These are phyloP conservation scores for Conus ventricosus DNA, from an alignment of 1,140 invertebrate species.

Conservation along the genomic window DNA sequence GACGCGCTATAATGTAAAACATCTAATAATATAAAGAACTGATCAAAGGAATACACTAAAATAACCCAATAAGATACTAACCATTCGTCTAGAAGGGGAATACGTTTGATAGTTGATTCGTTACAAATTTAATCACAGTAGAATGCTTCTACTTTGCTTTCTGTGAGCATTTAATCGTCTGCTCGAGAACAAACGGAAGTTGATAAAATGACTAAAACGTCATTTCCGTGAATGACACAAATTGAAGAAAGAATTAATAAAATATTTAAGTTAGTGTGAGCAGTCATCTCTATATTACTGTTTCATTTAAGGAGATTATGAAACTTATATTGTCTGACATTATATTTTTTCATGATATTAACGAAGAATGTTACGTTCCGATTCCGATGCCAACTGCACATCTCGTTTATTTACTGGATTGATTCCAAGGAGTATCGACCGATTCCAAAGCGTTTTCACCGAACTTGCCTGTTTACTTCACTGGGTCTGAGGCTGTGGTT, in stretches of 20 bases:
- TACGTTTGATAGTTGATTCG: background rate
- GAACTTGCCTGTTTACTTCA: background rate
- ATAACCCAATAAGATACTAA: background rate
- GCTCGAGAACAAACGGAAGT: slow-evolving; percentile 22
- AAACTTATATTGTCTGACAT: background rate
- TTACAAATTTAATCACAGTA: background rate
- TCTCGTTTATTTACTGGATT: slow-evolving; percentile 31
- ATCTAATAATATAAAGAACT: too few species aligned
- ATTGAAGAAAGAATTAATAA: background rate
- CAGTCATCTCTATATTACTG: background rate
- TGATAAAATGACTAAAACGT: background rate
- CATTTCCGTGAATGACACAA: background rate
- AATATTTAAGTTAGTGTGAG: background rate
- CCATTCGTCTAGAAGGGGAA: background rate
- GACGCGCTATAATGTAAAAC: too few species aligned
- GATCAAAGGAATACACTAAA: too few species aligned
- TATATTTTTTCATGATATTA: background rate
- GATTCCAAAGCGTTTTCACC: background rate
- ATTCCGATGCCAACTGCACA: background rate
- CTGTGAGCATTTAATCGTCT: slow-evolving; percentile 20
- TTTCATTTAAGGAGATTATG: background rate
- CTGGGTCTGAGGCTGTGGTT: background rate
- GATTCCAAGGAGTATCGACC: slow-evolving; percentile 28
- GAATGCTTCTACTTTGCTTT: background rate
- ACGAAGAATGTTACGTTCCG: background rate